phyloP scores from a whole-genome alignment of 1,140 invertebrate species.

The Oedothorax gibbosus region DNA sequence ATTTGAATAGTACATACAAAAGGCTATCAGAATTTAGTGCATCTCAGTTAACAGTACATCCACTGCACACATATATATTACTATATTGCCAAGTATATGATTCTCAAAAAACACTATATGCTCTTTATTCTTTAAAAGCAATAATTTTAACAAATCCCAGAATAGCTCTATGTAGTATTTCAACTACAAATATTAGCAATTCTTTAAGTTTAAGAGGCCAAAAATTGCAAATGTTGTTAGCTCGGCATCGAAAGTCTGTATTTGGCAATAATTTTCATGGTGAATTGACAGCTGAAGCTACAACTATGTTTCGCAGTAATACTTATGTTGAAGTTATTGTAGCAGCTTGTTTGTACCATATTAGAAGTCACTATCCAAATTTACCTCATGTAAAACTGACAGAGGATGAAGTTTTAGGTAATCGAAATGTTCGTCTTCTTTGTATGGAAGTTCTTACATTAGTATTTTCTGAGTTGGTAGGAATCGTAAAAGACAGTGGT shows the following conservation, averaged over 20 bases:
- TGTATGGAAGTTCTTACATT: conserved; percentile 80
- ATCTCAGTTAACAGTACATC: conserved; percentile 68
- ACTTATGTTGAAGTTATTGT: conserved; percentile 89
- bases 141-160: conserved; percentile 80
- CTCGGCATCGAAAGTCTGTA: conserved; percentile 83
- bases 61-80: conserved; percentile 85
- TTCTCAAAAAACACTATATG: conserved; percentile 80
- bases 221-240: conserved; percentile 76
- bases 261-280: conserved; percentile 84
- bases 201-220: conserved; percentile 68
- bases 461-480: conserved; percentile 81
- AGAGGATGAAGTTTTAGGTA: conserved; percentile 80
- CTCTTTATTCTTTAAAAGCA: conserved; percentile 80
- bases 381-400: conserved; percentile 76
- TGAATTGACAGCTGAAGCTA: conserved; percentile 72
- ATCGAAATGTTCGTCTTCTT: conserved; percentile 76
- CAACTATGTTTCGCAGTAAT: conserved; percentile 75
- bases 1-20: conserved; percentile 45
- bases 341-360: conserved; percentile 82
- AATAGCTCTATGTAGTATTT: conserved; percentile 78
- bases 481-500: conserved; percentile 85
- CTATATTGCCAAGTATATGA: conserved; percentile 87
- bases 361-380: conserved; percentile 85
- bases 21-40: conserved; percentile 24
- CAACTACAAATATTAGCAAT: conserved; percentile 76